phyloP scores from a whole-genome alignment of 2,888 invertebrate genomes.

The Alcis repandata region DNA sequence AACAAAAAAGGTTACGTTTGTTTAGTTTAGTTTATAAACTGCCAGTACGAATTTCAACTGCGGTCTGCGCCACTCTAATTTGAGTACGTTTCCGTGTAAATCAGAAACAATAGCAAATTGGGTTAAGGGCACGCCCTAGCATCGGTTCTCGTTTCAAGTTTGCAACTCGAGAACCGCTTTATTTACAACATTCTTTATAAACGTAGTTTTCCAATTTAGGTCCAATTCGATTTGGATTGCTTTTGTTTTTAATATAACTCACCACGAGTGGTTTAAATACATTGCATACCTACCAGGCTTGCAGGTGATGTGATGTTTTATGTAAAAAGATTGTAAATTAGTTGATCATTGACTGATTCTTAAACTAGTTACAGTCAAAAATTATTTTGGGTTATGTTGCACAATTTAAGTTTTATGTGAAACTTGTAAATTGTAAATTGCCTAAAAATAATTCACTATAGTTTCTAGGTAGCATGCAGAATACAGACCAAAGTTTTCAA shows the following conservation, averaged over 20 bases:
- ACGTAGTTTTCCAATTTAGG: neutral
- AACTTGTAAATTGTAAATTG: too few species aligned
- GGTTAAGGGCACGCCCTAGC: slow-evolving; percentile 14
- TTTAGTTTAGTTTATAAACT: neutral
- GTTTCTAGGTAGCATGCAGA: too few species aligned
- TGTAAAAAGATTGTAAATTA: neutral
- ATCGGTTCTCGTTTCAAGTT: slow-evolving; percentile 6
- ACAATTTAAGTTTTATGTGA: too few species aligned
- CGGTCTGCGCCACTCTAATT: neutral
- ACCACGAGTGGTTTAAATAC: neutral
- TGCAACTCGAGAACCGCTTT: neutral
- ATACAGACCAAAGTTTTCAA: too few species aligned
- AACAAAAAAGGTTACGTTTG: neutral
- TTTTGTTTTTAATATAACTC: neutral
- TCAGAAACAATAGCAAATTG: slow-evolving; percentile 19
- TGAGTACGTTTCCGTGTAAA: slow-evolving; percentile 11
- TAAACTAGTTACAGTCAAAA: too few species aligned
- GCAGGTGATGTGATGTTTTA: too few species aligned
- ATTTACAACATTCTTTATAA: too few species aligned
- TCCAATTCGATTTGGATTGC: neutral
- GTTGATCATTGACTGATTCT: too few species aligned
- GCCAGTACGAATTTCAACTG: neutral
- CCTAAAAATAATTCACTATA: too few species aligned
- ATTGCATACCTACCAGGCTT: too few species aligned
- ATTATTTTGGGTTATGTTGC: too few species aligned